Evolutionary conservation across 2,888 invertebrate species (phyloP), one percentile per base, ranked within the genome.

Genomic region (Mesorhabditis spiculigera): DNA sequence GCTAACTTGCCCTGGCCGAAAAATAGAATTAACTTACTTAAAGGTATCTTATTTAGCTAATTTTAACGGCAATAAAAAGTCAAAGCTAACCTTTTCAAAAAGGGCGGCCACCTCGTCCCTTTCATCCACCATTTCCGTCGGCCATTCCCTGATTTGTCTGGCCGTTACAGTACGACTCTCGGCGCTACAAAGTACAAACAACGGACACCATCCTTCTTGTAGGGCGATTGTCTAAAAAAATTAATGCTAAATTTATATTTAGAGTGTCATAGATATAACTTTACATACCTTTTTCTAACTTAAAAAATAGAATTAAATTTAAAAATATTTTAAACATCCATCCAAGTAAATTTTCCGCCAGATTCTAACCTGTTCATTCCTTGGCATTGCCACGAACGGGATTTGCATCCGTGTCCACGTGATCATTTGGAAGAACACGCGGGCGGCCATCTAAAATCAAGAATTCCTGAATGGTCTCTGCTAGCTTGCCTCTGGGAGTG

Each of bases 351-450:
- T n/a, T n/a, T n/a, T n/a, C n/a, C n/a, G n/a, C n/a, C n/a, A n/a
- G n/a, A 16, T 63, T 63, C 65, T 65, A n/a, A 16, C 69, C 67
- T 73, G 68, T 63, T 67, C 61, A 42, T 71, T 67, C 10, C 43
- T n/a, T 6, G 78, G 73, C 63, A 75, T n/a, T 45, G 71, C 69
- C 58, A 61, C 72, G 61, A 78, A 61, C 2, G 76, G 58, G 44
- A 71, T 71, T 43, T 78, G 75, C n/a, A 50, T 61, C 28, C 65
- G 50, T 5, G 69, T 66, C 72, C 72, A 72, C 6, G n/a, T 16
- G 41, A 78, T 67, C 43, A 75, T 72, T 43, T 73, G 71, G 65
- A 78, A 76, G 68, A 78, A 78, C n/a, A 75, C 50, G 43, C 78
- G 63, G 4, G 78, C 78, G 0, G 78, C 71, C 3, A 73, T 71